Evolutionary conservation across 1,140 invertebrate species (phyloP).

Genomic region (Thalassaphorura encarpata): DNA sequence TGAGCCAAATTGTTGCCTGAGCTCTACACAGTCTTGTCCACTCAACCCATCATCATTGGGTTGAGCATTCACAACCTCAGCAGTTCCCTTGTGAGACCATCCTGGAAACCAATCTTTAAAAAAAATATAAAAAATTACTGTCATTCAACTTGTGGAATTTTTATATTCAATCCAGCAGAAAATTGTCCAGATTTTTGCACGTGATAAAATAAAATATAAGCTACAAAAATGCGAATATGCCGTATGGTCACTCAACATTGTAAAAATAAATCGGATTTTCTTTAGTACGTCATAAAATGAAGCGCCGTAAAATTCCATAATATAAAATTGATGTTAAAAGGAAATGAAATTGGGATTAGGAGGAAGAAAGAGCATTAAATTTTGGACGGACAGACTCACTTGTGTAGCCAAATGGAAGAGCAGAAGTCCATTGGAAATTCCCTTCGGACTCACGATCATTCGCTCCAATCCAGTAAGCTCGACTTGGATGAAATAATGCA

Average conservation of each 20-base stretch:
- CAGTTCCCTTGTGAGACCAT: constrained; percentile 48
- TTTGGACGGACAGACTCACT: constrained; percentile 60
- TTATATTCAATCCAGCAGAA: not conserved
- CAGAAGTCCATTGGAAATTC: constrained; percentile 64
- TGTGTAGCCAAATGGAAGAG: constrained; percentile 56
- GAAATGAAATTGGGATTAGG: no score
- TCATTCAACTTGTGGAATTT: constrained; percentile 1
- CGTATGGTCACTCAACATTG: no score
- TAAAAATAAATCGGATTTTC: no score
- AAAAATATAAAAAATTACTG: no score
- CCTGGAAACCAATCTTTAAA: constrained; percentile 66
- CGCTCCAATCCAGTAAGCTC: constrained; percentile 65
- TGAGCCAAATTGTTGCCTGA: constrained; percentile 51
- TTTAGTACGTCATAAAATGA: no score
- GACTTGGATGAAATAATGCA: constrained; percentile 29
- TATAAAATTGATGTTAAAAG: no score
- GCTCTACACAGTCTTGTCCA: constrained; percentile 66
- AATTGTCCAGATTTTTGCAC: no score
- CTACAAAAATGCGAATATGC: no score
- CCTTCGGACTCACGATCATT: constrained; percentile 59
- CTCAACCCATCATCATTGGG: constrained; percentile 69
- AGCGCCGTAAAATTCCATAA: no score
- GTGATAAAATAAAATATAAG: no score
- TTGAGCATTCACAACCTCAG: constrained; percentile 48
- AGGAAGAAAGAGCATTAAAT: no score